Base-by-base conservation (phyloP, 2,888 invertebrate genomes). In the Phymatocera aterrima region DNA sequence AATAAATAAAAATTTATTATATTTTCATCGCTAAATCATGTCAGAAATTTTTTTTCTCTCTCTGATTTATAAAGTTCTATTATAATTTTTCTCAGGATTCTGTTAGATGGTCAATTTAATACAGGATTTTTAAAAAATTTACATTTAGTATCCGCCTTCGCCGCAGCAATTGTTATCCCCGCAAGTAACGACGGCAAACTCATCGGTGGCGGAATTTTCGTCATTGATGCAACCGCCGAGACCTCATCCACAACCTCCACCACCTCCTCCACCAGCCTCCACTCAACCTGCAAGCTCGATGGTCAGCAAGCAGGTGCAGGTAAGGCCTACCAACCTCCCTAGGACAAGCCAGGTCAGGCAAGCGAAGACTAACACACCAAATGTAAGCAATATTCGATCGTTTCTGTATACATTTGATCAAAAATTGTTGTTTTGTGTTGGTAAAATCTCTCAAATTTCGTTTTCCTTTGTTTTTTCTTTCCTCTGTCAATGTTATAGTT, bases 71-170 rank as follows among this genome's bases (percentile, higher is more conserved):
- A 28, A 18, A 31, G 60, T 60, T 0, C 51, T 10, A 51, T 61
- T 37, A 0, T 28, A 0, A n/a, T n/a, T 61, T 18, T 0, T 28
- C 24, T 31, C 5, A n/a, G n/a, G n/a, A n/a, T n/a, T n/a, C n/a
- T n/a, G n/a, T n/a, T n/a, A n/a, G n/a, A n/a, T n/a, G n/a, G n/a
- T n/a, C n/a, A n/a, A n/a, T n/a, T n/a, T n/a, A n/a, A n/a, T n/a
- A n/a, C n/a, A n/a, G n/a, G n/a, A n/a, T n/a, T n/a, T n/a, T n/a
- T n/a, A n/a, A n/a, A n/a, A n/a, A n/a, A n/a, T n/a, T n/a, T n/a
- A n/a, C 15, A 91, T 91, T 80, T 92, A 95, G 95, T 95, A 94
- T 93, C 95, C 95, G 91, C 95, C 95, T 90, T 94, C 95, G 90
- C 94, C 94, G 83, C 95, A 93, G 89, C 92, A 92, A 88, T 89